phyloP scores from a whole-genome alignment of 92 coral and sea anemone species.

The Porites rus region DNA sequence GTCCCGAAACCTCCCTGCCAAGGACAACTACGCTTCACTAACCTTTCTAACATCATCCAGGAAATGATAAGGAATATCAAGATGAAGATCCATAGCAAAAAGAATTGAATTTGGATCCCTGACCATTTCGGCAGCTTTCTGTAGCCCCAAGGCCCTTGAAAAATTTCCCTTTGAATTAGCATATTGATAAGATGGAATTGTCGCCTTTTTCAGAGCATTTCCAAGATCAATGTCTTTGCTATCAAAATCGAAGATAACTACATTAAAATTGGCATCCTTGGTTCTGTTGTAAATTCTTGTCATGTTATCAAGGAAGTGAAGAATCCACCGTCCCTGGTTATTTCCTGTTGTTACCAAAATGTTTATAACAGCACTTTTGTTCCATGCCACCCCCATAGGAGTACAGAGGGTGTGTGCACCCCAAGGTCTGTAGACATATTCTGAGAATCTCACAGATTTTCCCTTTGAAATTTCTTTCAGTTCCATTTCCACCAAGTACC shows the following conservation, averaged over 20 bases:
- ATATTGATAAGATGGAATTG: slow-evolving; percentile 74
- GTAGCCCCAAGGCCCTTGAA: slow-evolving; percentile 82
- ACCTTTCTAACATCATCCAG: slow-evolving; percentile 95
- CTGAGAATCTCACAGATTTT: slow-evolving; percentile 75
- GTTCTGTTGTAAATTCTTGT: slow-evolving; percentile 72
- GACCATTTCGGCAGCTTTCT: slow-evolving; percentile 67
- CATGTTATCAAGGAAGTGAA: slow-evolving; percentile 84
- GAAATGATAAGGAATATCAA: slow-evolving; percentile 78
- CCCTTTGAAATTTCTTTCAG: slow-evolving; percentile 47
- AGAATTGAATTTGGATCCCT: slow-evolving; percentile 82
- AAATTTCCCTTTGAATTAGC: slow-evolving; percentile 63
- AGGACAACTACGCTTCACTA: neutral
- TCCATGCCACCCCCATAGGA: slow-evolving; percentile 83
- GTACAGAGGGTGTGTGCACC: slow-evolving; percentile 57
- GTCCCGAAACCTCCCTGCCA: no score
- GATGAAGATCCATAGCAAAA: slow-evolving; percentile 87
- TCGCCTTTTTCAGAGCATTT: slow-evolving; percentile 76
- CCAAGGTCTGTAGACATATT: slow-evolving; percentile 69
- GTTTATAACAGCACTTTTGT: slow-evolving; percentile 72
- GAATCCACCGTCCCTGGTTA: slow-evolving; percentile 91
- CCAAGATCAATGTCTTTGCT: slow-evolving; percentile 78
- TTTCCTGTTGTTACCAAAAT: slow-evolving; percentile 81
- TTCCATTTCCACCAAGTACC: slow-evolving; percentile 86
- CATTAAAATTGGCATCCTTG: slow-evolving; percentile 74
- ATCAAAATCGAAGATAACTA: slow-evolving; percentile 83